These are phyloP conservation scores for Pseudachorutes palmiensis DNA, from an alignment of 1,140 invertebrate genomes.

Conservation along the genomic window DNA sequence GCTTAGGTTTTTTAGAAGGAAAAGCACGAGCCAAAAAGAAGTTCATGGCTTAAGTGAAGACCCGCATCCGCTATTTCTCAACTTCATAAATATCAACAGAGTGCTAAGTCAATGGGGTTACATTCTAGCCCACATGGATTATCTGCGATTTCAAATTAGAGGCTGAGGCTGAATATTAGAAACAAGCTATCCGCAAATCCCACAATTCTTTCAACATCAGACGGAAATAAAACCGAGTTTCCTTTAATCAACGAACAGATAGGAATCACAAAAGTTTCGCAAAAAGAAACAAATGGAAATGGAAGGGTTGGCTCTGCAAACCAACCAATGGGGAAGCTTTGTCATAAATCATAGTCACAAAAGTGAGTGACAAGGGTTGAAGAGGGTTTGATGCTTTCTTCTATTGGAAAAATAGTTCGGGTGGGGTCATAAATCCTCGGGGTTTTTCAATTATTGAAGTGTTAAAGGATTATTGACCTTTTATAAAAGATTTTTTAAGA, in stretches of 20 bases:
- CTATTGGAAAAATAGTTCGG: no score
- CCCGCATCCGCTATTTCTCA: constrained; percentile 2
- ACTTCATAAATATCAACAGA: constrained; percentile 3
- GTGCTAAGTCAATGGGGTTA: neutral
- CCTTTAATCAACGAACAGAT: neutral
- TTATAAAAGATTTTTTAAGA: neutral
- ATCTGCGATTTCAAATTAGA: neutral
- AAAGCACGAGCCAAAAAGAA: constrained; percentile 1
- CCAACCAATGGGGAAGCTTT: no score
- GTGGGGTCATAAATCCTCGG: no score
- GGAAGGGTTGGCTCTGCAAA: no score
- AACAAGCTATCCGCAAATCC: neutral
- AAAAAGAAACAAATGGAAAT: no score
- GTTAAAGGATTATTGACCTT: neutral
- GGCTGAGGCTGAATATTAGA: neutral
- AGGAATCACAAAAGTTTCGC: no score
- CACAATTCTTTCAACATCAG: neutral
- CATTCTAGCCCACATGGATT: neutral
- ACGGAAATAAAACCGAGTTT: neutral
- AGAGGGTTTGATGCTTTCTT: no score
- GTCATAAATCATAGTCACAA: no score
- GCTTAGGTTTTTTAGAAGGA: neutral
- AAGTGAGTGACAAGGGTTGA: no score
- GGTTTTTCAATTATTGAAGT: neutral
- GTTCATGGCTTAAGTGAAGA: neutral